These are phyloP conservation scores for Polyodon spathula DNA, from an alignment of 2,113 vertebrate genomes.

Conservation along the genomic window DNA sequence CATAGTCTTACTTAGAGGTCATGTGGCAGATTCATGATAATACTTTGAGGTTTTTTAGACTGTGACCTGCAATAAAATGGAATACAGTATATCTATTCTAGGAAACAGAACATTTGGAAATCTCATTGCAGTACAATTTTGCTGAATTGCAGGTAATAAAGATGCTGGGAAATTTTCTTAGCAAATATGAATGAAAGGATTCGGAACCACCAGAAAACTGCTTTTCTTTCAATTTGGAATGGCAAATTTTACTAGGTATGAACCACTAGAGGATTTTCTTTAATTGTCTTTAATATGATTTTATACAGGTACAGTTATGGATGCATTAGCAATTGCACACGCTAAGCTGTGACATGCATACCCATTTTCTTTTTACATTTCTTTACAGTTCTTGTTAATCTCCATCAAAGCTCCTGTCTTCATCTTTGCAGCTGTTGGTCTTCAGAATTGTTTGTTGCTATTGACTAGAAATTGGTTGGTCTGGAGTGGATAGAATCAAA, in stretches of 20 bases:
- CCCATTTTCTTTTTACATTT: neutral
- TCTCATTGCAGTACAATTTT: too few species aligned
- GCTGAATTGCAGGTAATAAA: too few species aligned
- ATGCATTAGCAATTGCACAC: slow-evolving; percentile 1
- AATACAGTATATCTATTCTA: too few species aligned
- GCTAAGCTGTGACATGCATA: slow-evolving; percentile 5
- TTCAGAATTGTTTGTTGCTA: neutral
- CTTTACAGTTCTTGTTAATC: neutral
- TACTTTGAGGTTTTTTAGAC: too few species aligned
- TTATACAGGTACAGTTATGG: neutral
- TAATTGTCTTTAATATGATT: slow-evolving; percentile 5
- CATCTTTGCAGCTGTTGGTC: neutral
- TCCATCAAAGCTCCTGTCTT: neutral
- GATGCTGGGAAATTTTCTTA: too few species aligned
- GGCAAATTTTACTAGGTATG: slow-evolving; percentile 4
- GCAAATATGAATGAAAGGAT: too few species aligned
- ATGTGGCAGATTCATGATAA: too few species aligned
- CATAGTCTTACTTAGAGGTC: too few species aligned
- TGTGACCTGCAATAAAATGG: too few species aligned
- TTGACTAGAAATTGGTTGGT: neutral
- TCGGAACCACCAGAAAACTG: neutral
- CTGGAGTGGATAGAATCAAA: neutral
- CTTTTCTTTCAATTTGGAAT: neutral
- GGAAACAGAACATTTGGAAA: too few species aligned
- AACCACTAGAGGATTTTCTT: neutral